These are phyloP conservation scores for Melikaiella ostensackeni DNA, from an alignment of 2,888 invertebrate genomes.

Conservation along the genomic window DNA sequence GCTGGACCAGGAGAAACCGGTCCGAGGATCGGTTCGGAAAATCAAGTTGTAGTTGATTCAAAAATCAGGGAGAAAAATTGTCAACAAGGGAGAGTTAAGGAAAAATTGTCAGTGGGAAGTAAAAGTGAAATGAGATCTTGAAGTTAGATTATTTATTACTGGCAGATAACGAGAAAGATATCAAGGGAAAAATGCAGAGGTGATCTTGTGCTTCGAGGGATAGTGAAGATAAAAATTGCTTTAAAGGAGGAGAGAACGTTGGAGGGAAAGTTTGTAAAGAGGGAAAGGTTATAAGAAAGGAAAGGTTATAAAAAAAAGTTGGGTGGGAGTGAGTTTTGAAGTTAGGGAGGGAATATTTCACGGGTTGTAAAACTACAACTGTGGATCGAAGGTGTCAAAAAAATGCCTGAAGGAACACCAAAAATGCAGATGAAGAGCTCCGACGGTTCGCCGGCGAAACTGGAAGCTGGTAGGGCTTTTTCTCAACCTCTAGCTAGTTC, in stretches of 20 bases:
- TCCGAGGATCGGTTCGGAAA: conserved; percentile 32
- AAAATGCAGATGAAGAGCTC: conserved; percentile 63
- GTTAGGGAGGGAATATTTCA: background rate
- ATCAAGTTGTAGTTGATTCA: too few relatives aligned
- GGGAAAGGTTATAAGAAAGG: background rate
- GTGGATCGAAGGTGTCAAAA: conserved; percentile 38
- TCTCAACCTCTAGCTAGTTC: conserved; percentile 14
- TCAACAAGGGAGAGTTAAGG: too few relatives aligned
- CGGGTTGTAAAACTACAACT: background rate
- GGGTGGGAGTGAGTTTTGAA: background rate
- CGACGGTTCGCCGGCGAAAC: conserved; percentile 64
- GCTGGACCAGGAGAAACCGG: conserved; percentile 6
- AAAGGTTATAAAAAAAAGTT: background rate
- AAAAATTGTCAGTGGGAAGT: background rate
- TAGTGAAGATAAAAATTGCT: background rate
- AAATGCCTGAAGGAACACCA: conserved; percentile 69
- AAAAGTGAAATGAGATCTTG: background rate
- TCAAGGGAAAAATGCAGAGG: background rate
- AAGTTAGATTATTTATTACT: background rate
- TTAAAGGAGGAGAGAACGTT: background rate
- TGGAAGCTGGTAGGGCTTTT: conserved; percentile 67
- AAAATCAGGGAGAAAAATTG: background rate
- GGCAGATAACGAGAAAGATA: background rate
- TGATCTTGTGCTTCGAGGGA: background rate
- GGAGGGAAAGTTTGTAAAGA: background rate